These are phyloP conservation scores for Lochmaea capreae DNA, from an alignment of 2,888 invertebrate species.

Conservation along the genomic window DNA sequence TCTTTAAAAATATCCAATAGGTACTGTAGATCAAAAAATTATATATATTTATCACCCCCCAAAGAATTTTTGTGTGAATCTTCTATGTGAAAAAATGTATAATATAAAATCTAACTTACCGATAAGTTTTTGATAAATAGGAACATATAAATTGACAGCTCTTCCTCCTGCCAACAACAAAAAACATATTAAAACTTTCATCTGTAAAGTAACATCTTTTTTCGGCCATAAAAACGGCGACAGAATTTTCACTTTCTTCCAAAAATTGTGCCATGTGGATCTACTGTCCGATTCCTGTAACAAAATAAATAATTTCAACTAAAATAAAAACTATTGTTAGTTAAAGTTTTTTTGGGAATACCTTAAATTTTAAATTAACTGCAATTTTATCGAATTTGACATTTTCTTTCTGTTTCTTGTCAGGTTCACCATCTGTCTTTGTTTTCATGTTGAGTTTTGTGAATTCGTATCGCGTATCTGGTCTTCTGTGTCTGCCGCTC, in stretches of 20 bases:
- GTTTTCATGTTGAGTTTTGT: constrained; percentile 30
- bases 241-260: constrained; percentile 82
- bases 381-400: constrained; percentile 57
- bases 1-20: too few species aligned
- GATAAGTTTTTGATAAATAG: constrained; percentile 92
- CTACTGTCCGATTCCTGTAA: constrained; percentile 68
- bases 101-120: too few species aligned
- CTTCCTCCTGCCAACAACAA: constrained; percentile 81
- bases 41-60: too few species aligned
- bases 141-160: constrained; percentile 90
- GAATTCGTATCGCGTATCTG: constrained; percentile 20
- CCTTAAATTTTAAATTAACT: constrained; percentile 57
- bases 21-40: too few species aligned
- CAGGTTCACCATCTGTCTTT: constrained; percentile 21
- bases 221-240: constrained; percentile 96
- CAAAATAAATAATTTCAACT: not conserved
- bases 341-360: constrained; percentile 36
- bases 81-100: not conserved
- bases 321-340: too few species aligned
- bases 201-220: constrained; percentile 80
- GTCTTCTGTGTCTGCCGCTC: constrained; percentile 3
- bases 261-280: constrained; percentile 84
- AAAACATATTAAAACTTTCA: constrained; percentile 86
- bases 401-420: constrained; percentile 43
- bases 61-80: too few species aligned